Conservation (phyloP, 2,888 invertebrate genomes). For the Teleiodes luculella region DNA sequence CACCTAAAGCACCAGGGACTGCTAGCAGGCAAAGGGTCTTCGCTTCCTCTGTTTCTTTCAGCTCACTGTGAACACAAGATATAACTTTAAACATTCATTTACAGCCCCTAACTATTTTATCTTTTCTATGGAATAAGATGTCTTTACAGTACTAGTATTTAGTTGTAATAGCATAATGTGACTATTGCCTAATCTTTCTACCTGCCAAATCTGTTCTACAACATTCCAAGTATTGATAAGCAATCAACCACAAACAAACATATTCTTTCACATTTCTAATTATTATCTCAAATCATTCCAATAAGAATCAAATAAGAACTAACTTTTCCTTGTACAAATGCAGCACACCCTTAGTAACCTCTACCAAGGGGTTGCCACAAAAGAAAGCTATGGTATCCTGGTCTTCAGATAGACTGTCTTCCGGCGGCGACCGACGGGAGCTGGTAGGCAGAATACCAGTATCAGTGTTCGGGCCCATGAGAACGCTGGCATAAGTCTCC, state of each 20-base stretch:
- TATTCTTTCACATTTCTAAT: neutral
- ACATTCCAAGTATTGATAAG: too few species aligned
- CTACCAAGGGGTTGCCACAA: conserved; percentile 97
- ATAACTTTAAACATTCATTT: neutral
- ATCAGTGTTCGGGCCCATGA: conserved; percentile 72
- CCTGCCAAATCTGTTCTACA: too few species aligned
- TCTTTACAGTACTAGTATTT: too few species aligned
- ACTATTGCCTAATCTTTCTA: too few species aligned
- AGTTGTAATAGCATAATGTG: conserved; percentile 86
- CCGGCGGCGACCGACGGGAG: conserved; percentile 77
- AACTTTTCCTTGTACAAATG: conserved; percentile 99
- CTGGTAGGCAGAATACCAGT: conserved; percentile 80
- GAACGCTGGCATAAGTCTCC: conserved; percentile 86
- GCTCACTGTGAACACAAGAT: conserved; percentile 76
- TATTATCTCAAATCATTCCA: neutral
- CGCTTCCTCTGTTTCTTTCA: conserved; percentile 85
- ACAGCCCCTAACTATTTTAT: neutral
- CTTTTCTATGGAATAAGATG: too few species aligned
- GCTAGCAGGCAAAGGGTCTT: conserved; percentile 92
- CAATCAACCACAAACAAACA: too few species aligned
- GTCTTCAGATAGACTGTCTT: conserved; percentile 49
- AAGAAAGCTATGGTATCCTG: conserved; percentile 86
- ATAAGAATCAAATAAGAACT: conserved; percentile 36
- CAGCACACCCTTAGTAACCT: conserved; percentile 96
- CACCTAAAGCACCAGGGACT: conserved; percentile 93